phyloP scores from a whole-genome alignment of 2,888 invertebrate genomes.

The Morinoia aosen region DNA sequence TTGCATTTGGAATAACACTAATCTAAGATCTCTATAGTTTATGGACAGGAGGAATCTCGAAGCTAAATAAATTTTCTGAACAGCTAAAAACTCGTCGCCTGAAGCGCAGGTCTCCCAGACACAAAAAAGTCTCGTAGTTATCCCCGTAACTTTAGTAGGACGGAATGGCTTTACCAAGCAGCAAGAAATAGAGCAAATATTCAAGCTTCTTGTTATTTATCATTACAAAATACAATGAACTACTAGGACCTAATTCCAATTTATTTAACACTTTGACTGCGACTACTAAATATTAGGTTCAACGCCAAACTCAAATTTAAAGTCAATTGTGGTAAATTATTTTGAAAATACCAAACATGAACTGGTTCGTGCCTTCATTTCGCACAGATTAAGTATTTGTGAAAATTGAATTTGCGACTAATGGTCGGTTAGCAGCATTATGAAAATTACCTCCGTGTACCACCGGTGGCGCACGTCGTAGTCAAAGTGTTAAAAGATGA shows the following conservation, averaged over 20 bases:
- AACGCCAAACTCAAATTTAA: no score
- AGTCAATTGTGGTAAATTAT: no score
- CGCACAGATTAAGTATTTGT: no score
- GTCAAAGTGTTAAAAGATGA: no score
- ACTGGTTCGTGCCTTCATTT: no score
- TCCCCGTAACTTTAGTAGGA: neutral
- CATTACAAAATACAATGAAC: neutral
- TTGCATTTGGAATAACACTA: neutral
- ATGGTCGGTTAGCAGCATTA: no score
- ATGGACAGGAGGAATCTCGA: neutral
- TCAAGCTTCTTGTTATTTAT: neutral
- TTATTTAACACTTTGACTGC: neutral
- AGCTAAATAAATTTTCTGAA: neutral
- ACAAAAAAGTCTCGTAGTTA: neutral
- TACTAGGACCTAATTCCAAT: neutral
- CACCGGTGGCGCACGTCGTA: no score
- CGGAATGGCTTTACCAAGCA: neutral
- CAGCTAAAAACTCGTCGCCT: neutral
- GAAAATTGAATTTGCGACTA: no score
- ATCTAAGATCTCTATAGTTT: neutral
- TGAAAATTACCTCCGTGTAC: no score
- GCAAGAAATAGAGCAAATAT: neutral
- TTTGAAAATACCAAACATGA: no score
- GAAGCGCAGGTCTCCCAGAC: neutral
- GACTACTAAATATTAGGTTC: no score